These are phyloP conservation scores for Hippocampus barbouri DNA, from an alignment of 2,113 vertebrate species.

Conservation along the genomic window DNA sequence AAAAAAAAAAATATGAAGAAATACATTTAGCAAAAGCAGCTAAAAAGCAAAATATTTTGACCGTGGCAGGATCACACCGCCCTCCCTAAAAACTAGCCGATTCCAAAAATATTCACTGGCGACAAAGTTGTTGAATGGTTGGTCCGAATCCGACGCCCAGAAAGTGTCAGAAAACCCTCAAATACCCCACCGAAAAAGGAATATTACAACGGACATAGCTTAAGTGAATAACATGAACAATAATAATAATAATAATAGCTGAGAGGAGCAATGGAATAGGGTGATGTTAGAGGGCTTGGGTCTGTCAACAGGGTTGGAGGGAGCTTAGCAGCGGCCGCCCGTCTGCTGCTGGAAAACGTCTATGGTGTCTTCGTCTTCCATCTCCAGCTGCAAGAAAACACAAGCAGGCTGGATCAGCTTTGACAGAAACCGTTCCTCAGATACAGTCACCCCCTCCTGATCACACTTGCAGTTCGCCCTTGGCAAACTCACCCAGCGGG, in stretches of 20 bases:
- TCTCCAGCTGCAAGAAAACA: conserved; percentile 70
- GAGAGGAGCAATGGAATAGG: conserved; percentile 47
- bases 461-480: no score
- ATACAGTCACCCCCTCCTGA: no score
- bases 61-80: background rate
- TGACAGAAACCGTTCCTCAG: no score
- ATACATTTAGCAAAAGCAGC: conserved; percentile 45
- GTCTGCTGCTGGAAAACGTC: conserved; percentile 84
- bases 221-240: conserved; percentile 29
- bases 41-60: conserved; percentile 53
- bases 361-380: conserved; percentile 83
- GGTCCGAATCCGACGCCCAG: conserved; percentile 48
- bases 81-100: background rate
- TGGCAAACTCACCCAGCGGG: no score
- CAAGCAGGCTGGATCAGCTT: background rate
- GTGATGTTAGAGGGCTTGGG: conserved; percentile 55
- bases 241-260: conserved; percentile 54
- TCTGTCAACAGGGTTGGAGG: conserved; percentile 48
- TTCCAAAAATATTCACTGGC: background rate
- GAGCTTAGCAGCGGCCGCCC: conserved; percentile 73
- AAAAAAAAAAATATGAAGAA: conserved; percentile 17
- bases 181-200: background rate
- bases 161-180: conserved; percentile 48
- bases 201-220: conserved; percentile 37
- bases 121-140: conserved; percentile 3